These are phyloP conservation scores for Discoglossus pictus DNA, from an alignment of 2,797 vertebrate species.

Conservation along the genomic window DNA sequence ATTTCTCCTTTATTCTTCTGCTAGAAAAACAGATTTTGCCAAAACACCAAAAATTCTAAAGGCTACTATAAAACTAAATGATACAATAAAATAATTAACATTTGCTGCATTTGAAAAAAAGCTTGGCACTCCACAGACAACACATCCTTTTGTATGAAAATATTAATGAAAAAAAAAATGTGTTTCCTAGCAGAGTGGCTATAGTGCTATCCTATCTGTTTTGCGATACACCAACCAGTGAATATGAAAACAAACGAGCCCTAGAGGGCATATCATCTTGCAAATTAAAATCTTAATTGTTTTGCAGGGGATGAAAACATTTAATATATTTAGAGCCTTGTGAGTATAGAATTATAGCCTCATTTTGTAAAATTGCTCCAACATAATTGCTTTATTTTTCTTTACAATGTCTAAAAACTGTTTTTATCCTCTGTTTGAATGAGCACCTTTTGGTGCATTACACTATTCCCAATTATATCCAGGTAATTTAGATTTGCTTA, in stretches of 20 bases:
- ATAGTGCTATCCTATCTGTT: constrained; percentile 45
- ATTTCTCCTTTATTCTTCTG: too few relatives aligned
- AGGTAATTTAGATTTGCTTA: background rate
- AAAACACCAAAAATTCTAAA: too few relatives aligned
- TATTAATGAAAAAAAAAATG: constrained; percentile 9
- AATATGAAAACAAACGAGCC: constrained; percentile 44
- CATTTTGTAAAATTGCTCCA: constrained; percentile 29
- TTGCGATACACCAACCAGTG: constrained; percentile 36
- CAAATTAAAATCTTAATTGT: constrained; percentile 53
- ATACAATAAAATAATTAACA: constrained; percentile 9
- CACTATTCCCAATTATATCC: background rate
- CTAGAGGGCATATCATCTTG: constrained; percentile 49
- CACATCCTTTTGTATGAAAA: constrained; percentile 4
- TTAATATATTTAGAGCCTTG: constrained; percentile 48
- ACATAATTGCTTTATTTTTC: constrained; percentile 37
- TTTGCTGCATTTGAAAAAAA: constrained; percentile 18
- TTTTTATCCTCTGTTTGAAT: constrained; percentile 10
- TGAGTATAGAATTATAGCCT: constrained; percentile 39
- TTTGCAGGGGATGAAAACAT: constrained; percentile 48
- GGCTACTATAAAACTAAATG: constrained; percentile 3
- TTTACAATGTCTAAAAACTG: constrained; percentile 13
- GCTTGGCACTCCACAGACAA: constrained; percentile 12
- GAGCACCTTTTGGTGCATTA: constrained; percentile 7
- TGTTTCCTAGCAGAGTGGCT: constrained; percentile 28
- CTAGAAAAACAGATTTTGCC: background rate